A percentile compares a stretch with the other conserved stretches of the same genome.
Evolutionary conservation across 2,113 vertebrate genomes (phyloP).

Genomic region (Mobula birostris): DNA sequence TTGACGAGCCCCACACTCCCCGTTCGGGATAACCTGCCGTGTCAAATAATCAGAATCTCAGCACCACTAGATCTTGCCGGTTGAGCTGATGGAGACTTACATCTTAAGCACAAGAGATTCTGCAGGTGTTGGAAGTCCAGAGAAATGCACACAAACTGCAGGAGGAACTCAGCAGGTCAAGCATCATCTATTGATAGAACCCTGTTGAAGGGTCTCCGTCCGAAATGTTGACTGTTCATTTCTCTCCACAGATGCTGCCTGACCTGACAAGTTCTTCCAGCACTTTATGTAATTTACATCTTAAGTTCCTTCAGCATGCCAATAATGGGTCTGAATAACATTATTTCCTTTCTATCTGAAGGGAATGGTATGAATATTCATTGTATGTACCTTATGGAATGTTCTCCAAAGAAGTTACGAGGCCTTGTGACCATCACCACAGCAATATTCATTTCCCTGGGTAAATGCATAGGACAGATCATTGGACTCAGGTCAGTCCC

Average conservation of each 20-base stretch:
- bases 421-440: conserved; percentile 57
- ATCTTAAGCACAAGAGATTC: too few species aligned
- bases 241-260: too few species aligned
- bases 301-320: neutral
- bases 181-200: too few species aligned
- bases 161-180: too few species aligned
- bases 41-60: neutral
- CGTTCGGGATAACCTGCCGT: too few species aligned
- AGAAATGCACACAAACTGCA: too few species aligned
- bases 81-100: neutral
- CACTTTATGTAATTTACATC: too few species aligned
- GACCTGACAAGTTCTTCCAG: too few species aligned
- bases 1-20: neutral
- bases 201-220: too few species aligned
- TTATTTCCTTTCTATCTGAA: conserved; percentile 37
- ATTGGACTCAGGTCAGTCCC: conserved; percentile 65
- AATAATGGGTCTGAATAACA: neutral
- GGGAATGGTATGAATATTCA: conserved; percentile 57
- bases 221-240: too few species aligned
- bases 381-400: conserved; percentile 61
- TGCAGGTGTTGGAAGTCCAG: too few species aligned
- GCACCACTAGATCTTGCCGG: neutral
- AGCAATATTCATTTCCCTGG: conserved; percentile 50
- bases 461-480: conserved; percentile 68
- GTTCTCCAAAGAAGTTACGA: conserved; percentile 56